Conservation (phyloP, 2,113 vertebrate genomes). For the Myrmecobius fasciatus region DNA sequence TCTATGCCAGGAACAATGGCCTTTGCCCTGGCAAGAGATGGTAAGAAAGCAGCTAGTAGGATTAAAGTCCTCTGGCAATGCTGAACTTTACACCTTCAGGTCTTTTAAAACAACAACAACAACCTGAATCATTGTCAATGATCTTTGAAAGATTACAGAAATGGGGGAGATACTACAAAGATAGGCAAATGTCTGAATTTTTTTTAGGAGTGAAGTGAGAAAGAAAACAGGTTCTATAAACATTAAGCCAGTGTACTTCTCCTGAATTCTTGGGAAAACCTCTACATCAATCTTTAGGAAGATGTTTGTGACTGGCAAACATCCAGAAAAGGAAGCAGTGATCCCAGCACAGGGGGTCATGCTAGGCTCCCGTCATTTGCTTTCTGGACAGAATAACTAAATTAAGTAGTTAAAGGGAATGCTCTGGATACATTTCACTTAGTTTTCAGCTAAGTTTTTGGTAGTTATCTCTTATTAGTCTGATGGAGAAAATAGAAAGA, state of each 20-base stretch:
- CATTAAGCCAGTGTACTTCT: not conserved
- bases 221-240: not conserved
- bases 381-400: not conserved
- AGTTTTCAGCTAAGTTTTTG: not conserved
- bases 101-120: no score
- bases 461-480: not conserved
- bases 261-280: not conserved
- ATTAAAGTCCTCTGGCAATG: no score
- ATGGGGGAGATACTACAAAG: not conserved
- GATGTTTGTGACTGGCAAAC: not conserved
- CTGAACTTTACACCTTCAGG: no score
- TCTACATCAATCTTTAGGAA: not conserved
- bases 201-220: not conserved
- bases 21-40: no score
- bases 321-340: not conserved
- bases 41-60: no score
- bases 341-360: not conserved
- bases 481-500: not conserved
- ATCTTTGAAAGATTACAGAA: not conserved
- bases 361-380: not conserved
- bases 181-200: not conserved
- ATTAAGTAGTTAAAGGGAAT: not conserved
- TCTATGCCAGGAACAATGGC: no score
- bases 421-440: not conserved
- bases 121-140: no score